Conservation (phyloP, 2,797 vertebrate species). For the Crenuchus spilurus region DNA sequence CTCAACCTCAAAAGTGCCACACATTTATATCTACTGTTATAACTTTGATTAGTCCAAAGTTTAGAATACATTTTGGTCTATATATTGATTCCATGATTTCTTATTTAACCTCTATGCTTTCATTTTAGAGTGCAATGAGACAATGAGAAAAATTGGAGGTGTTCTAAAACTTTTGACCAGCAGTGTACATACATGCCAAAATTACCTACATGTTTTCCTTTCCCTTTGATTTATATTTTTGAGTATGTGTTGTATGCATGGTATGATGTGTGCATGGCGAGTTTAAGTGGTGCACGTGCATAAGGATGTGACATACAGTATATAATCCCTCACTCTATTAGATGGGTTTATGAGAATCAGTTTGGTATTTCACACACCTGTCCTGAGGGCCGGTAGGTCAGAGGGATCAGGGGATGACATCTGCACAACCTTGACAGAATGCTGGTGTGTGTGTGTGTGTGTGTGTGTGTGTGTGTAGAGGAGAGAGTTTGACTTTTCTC, state of each 20-base stretch:
- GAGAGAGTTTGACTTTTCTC: constrained; percentile 10
- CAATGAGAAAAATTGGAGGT: too few species aligned
- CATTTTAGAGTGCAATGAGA: too few species aligned
- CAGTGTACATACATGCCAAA: not conserved
- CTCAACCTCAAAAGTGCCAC: too few species aligned
- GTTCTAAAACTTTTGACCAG: too few species aligned
- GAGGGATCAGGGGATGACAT: constrained; percentile 3
- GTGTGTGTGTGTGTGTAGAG: not conserved
- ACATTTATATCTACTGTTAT: too few species aligned
- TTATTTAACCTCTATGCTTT: too few species aligned
- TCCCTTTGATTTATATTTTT: not conserved
- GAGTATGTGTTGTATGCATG: not conserved
- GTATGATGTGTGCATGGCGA: not conserved
- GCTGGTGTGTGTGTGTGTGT: constrained; percentile 6
- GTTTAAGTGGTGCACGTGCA: not conserved
- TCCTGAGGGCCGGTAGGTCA: not conserved
- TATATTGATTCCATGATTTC: too few species aligned
- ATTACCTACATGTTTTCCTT: not conserved
- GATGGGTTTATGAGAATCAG: not conserved
- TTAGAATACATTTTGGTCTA: too few species aligned
- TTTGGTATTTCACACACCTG: not conserved
- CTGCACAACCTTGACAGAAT: not conserved
- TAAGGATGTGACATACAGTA: not conserved
- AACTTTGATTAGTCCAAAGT: too few species aligned
- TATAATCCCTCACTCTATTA: not conserved